Evolutionary conservation across 1,140 invertebrate species (phyloP).

Genomic region (Drosophila guanche): DNA sequence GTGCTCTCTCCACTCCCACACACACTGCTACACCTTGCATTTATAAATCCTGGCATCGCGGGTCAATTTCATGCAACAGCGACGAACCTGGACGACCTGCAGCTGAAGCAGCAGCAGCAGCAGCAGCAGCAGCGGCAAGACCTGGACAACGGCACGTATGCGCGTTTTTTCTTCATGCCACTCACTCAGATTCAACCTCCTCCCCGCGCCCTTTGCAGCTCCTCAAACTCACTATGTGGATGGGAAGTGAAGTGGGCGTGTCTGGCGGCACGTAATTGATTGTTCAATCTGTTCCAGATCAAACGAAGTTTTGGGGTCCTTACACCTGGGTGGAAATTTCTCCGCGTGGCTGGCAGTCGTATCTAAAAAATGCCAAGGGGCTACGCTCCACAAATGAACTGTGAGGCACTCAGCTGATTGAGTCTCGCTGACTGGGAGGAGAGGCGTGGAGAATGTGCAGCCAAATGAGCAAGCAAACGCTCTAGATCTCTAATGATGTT

Average conservation of each 20-base stretch:
- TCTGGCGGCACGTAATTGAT: conserved; percentile 76
- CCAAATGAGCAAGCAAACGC: conserved; percentile 44
- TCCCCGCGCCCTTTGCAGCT: conserved; percentile 26
- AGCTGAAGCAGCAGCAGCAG: neutral
- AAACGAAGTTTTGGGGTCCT: conserved; percentile 42
- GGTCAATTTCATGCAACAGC: conserved; percentile 79
- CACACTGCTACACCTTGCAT: conserved; percentile 35
- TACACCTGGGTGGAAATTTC: conserved; percentile 52
- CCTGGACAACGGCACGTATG: conserved; percentile 77
- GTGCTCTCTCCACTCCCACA: conserved; percentile 34
- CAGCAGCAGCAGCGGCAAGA: conserved; percentile 5
- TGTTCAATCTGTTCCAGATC: conserved; percentile 81
- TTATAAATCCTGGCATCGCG: conserved; percentile 74
- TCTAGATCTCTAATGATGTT: conserved; percentile 41
- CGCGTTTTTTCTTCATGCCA: conserved; percentile 66
- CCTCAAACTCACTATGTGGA: conserved; percentile 16
- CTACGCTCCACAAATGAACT: conserved; percentile 60
- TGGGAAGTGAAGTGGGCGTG: conserved; percentile 48
- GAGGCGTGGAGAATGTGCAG: conserved; percentile 2
- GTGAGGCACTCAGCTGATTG: conserved; percentile 72
- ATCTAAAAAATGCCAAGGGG: conserved; percentile 60
- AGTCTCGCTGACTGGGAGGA: conserved; percentile 20
- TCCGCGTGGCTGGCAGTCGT: conserved; percentile 43
- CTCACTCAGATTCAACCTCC: conserved; percentile 30
- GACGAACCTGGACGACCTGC: conserved; percentile 48